Conservation (phyloP, 2,888 invertebrate genomes). For the Fragum whitleyi region DNA sequence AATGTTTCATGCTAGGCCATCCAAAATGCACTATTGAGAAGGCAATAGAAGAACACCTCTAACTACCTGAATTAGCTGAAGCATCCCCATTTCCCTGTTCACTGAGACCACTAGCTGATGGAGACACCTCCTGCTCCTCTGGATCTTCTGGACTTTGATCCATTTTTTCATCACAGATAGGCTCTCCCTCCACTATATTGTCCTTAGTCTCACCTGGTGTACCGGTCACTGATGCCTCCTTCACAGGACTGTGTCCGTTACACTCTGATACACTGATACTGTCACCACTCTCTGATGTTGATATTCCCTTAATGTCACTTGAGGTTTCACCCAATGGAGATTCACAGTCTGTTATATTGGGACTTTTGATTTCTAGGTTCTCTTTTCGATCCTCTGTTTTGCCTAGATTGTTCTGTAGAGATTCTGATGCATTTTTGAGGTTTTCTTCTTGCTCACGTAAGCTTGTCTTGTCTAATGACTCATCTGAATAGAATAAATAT, state of each 20-base stretch:
- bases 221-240: conserved; percentile 50
- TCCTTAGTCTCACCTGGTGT: conserved; percentile 29
- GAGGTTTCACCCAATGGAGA: conserved; percentile 53
- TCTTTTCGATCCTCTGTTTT: conserved; percentile 57
- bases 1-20: too few relatives aligned
- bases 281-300: conserved; percentile 58
- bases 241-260: conserved; percentile 71
- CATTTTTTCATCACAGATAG: conserved; percentile 65
- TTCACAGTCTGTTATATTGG: conserved; percentile 66
- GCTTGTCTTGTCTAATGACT: conserved; percentile 44
- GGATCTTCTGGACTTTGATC: conserved; percentile 58
- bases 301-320: conserved; percentile 43
- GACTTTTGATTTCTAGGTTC: conserved; percentile 59
- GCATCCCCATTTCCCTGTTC: conserved; percentile 58
- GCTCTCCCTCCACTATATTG: conserved; percentile 26
- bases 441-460: conserved; percentile 59
- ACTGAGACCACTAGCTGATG: conserved; percentile 14
- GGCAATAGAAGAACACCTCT: too few relatives aligned
- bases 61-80: conserved; percentile 40
- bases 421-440: conserved; percentile 63
- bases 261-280: conserved; percentile 66
- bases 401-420: conserved; percentile 59
- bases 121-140: conserved; percentile 10
- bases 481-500: conserved; percentile 36
- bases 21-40: too few relatives aligned